phyloP scores from a whole-genome alignment of 2,888 invertebrate species.

The Caenorhabditis sp. region DNA sequence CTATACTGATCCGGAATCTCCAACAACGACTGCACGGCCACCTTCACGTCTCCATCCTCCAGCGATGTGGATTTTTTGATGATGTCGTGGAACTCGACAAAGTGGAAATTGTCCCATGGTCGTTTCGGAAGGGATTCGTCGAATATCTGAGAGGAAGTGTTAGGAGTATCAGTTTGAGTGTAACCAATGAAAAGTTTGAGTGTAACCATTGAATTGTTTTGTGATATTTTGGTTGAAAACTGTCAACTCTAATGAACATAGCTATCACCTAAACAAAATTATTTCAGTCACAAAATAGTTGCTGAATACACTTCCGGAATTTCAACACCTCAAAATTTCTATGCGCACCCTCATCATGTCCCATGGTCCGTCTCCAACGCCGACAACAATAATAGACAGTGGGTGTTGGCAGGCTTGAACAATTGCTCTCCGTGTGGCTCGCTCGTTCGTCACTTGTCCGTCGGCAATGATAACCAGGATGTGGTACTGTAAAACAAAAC shows the following conservation, averaged over 20 bases:
- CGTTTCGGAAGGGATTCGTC: conserved; percentile 85
- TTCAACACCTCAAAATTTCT: too few relatives aligned
- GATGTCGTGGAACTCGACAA: conserved; percentile 85
- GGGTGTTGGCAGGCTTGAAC: conserved; percentile 85
- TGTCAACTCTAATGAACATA: too few relatives aligned
- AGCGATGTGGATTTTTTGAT: conserved; percentile 62
- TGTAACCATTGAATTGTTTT: too few relatives aligned
- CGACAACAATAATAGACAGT: conserved; percentile 85
- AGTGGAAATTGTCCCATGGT: conserved; percentile 86
- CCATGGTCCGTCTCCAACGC: conserved; percentile 86
- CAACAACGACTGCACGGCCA: conserved; percentile 85
- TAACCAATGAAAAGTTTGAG: too few relatives aligned
- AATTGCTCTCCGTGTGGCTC: conserved; percentile 85
- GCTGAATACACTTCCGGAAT: too few relatives aligned
- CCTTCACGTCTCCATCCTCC: conserved; percentile 70
- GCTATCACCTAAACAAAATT: too few relatives aligned
- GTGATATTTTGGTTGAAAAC: too few relatives aligned
- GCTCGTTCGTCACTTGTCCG: conserved; percentile 85
- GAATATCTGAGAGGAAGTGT: conserved; percentile 83
- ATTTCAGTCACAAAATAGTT: neutral
- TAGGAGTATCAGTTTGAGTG: too few relatives aligned
- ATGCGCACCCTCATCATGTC: conserved; percentile 84
- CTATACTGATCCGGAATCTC: conserved; percentile 85
- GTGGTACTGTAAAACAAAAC: conserved; percentile 84
- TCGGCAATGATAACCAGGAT: conserved; percentile 85